These are phyloP conservation scores for Drosophila eugracilis DNA, from an alignment of 1,140 invertebrate species.

Conservation along the genomic window DNA sequence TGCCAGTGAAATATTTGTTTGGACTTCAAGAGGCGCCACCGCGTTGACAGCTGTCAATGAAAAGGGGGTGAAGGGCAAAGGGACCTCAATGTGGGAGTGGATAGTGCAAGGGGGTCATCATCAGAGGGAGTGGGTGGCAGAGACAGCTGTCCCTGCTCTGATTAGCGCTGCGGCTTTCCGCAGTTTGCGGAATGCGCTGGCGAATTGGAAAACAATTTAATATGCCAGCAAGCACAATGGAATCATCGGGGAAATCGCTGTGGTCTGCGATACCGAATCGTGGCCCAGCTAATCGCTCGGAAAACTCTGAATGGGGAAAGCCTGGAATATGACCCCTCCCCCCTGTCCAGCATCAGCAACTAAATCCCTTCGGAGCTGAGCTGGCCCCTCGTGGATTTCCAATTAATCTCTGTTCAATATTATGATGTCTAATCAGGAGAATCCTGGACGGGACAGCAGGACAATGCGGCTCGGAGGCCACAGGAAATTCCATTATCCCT, in stretches of 20 bases:
- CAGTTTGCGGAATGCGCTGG: slow-evolving; percentile 35
- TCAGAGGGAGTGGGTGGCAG: too few relatives aligned
- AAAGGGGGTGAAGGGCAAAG: slow-evolving; percentile 29
- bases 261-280: slow-evolving; percentile 5
- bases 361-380: slow-evolving; percentile 6
- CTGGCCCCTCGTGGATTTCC: slow-evolving; percentile 22
- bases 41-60: slow-evolving; percentile 64
- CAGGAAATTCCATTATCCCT: slow-evolving; percentile 46
- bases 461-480: slow-evolving; percentile 32
- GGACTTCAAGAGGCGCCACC: slow-evolving; percentile 54
- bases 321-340: too few relatives aligned
- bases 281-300: slow-evolving; percentile 34
- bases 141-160: slow-evolving; percentile 33
- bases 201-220: slow-evolving; percentile 38
- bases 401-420: slow-evolving; percentile 59
- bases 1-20: slow-evolving; percentile 53
- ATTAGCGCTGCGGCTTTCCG: slow-evolving; percentile 40
- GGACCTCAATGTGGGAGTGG: slow-evolving; percentile 21
- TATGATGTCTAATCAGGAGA: slow-evolving; percentile 59
- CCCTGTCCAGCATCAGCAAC: slow-evolving; percentile 7
- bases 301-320: slow-evolving; percentile 33
- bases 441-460: slow-evolving; percentile 29
- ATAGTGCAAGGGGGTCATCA: slow-evolving; percentile 10
- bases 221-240: slow-evolving; percentile 24
- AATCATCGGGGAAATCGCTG: slow-evolving; percentile 19